A percentile compares a stretch with the other conserved stretches of the same genome.
phyloP scores from a whole-genome alignment of 2,113 vertebrate genomes.

The Sigmodon hispidus region DNA sequence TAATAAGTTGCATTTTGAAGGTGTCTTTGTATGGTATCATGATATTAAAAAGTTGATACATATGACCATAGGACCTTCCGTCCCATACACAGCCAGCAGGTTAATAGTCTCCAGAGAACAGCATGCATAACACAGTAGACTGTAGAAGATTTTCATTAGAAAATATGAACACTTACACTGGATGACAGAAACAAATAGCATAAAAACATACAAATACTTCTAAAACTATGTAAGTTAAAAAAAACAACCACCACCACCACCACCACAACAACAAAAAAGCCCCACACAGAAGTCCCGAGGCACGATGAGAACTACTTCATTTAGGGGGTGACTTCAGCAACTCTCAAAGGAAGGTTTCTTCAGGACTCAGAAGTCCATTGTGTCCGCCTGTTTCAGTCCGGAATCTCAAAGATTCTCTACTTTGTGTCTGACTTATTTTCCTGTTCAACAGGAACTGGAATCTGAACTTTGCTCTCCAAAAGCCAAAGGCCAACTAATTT shows the following conservation, averaged over 20 bases:
- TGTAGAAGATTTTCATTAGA: not conserved
- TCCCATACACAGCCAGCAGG: not conserved
- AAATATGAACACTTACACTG: conserved; percentile 34
- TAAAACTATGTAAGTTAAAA: not conserved
- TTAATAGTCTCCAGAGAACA: not conserved
- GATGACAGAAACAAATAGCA: not conserved
- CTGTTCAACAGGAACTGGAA: conserved; percentile 77
- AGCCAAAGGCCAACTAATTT: conserved; percentile 79
- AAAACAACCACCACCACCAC: not conserved
- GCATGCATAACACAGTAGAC: not conserved
- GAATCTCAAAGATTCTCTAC: conserved; percentile 59
- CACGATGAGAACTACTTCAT: conserved; percentile 17
- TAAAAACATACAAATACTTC: not conserved
- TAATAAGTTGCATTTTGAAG: not conserved
- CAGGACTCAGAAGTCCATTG: not conserved
- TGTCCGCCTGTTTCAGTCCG: conserved; percentile 35
- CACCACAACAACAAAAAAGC: not conserved
- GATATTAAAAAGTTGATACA: not conserved
- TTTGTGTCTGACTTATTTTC: conserved; percentile 73
- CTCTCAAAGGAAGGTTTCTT: conserved; percentile 1
- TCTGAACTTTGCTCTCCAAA: conserved; percentile 80
- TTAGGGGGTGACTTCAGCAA: conserved; percentile 11
- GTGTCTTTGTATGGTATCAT: not conserved
- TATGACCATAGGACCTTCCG: not conserved
- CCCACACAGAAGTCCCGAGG: not conserved